Evolutionary conservation across 2,888 invertebrate species (phyloP), one percentile per base, ranked within the genome.

Genomic region (Hesperia comma): DNA sequence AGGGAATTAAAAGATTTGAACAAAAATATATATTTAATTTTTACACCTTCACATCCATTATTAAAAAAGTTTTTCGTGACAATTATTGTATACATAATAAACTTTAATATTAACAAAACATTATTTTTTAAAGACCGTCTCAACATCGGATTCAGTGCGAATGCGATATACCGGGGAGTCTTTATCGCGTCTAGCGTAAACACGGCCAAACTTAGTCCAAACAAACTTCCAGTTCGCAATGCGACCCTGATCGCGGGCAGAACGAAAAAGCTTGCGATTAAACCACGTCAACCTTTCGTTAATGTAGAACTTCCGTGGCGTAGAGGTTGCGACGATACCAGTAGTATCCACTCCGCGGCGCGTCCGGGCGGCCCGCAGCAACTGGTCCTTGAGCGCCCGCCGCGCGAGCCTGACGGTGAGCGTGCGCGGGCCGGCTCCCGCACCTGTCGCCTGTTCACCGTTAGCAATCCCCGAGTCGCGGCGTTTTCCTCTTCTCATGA

Each of bases 371-470:
- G 60, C 46, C 12, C 60, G 21, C 0, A 60, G 7, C 33, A 60
- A 12, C 32, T 60, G 43, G 1, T 43, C 43, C 32, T 51, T 49
- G 2, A 51, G 37, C 8, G 19, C 15, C 43, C 37, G 37, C 19
- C 51, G 61, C 19, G 61, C 19, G 0, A 61, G 37, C 8, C 51
- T 46, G 2, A 51, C 61, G 7, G 37, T n/a, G 2, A 61, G 37
- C 0, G 37, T 19, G 37, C 61, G 61, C 33, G 33, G 49, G 51
- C 37, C 72, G 71, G 17, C 62, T 72, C 0, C 53, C 71, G 43
- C 15, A 6, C 1, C 64, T 15, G 2, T 8, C 37, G 37, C 37
- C 6, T 10, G 7, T 2, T 7, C 10, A 7, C 37, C 8, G 43
- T 6, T 6, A 12, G 40, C 40, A 14, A 14, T 12, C 1, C 14